Percentiles rank a stretch among this genome's conserved stretches.
Evolutionary conservation across 2,113 vertebrate genomes (phyloP).

Genomic region (Prietella phreatophila): DNA sequence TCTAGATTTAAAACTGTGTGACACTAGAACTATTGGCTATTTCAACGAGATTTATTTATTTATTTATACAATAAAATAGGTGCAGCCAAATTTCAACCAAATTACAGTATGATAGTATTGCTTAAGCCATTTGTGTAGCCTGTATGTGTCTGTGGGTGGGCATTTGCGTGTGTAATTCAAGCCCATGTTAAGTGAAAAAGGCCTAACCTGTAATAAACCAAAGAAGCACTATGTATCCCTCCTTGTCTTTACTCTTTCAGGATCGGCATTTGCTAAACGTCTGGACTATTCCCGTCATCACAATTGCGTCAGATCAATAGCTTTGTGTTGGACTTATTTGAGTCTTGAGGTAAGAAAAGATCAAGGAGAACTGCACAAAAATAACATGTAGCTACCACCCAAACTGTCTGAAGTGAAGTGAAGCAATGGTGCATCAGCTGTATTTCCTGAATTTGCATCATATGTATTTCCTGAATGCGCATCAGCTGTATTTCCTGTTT

Average conservation of each 20-base stretch:
- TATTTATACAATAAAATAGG: neutral
- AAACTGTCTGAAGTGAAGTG: neutral
- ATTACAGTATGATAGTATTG: neutral
- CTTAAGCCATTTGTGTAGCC: neutral
- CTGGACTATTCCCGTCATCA: neutral
- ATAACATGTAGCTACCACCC: neutral
- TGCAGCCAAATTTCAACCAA: neutral
- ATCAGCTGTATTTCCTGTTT: too few species aligned
- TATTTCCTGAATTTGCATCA: neutral
- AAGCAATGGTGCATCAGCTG: neutral
- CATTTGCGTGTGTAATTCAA: neutral
- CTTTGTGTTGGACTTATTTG: neutral
- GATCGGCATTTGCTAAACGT: neutral
- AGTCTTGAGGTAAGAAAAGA: neutral
- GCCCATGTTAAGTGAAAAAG: neutral
- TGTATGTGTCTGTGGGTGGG: neutral
- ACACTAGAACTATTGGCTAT: neutral
- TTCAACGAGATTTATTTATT: neutral
- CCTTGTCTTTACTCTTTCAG: neutral
- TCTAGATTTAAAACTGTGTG: neutral
- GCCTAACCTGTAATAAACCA: neutral
- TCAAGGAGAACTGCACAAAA: neutral
- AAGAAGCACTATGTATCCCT: neutral
- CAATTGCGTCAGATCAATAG: too few species aligned
- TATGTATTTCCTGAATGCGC: neutral